Conservation (phyloP, 2,113 vertebrate species). For the Dryoscopus gambensis region DNA sequence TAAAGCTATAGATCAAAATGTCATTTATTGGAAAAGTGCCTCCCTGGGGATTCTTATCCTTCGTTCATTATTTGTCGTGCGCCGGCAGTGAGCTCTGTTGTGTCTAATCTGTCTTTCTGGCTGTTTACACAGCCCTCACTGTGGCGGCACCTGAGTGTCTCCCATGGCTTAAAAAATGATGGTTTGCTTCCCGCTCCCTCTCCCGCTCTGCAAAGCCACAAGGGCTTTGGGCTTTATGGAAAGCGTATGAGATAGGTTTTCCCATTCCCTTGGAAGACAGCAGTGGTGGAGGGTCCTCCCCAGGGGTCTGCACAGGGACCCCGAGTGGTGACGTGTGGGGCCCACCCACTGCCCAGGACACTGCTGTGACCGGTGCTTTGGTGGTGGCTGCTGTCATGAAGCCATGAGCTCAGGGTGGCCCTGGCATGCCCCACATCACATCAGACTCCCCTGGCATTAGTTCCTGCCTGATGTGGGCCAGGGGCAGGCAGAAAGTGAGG, state of each 20-base stretch:
- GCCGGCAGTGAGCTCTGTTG: not conserved
- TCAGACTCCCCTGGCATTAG: not conserved
- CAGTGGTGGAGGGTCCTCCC: not conserved
- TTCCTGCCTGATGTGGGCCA: not conserved
- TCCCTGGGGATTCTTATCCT: not conserved
- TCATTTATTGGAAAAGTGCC: not conserved
- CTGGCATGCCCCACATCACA: fast-evolving
- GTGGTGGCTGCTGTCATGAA: not conserved
- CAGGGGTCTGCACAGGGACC: not conserved
- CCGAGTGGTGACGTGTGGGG: fast-evolving
- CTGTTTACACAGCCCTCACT: not conserved
- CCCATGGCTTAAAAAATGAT: not conserved
- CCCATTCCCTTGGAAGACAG: fast-evolving
- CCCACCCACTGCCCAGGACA: fast-evolving
- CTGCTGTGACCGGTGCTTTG: not conserved
- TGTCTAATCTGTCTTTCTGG: not conserved
- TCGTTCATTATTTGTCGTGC: not conserved
- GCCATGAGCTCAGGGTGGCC: not conserved
- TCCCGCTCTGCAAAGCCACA: fast-evolving
- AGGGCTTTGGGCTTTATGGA: not conserved
- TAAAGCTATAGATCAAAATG: constrained; percentile 13
- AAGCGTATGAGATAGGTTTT: fast-evolving
- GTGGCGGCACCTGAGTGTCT: not conserved
- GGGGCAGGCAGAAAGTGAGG: not conserved
- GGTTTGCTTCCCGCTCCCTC: not conserved